Conservation (phyloP, 2,888 invertebrate genomes). For the Eupithecia inturbata region DNA sequence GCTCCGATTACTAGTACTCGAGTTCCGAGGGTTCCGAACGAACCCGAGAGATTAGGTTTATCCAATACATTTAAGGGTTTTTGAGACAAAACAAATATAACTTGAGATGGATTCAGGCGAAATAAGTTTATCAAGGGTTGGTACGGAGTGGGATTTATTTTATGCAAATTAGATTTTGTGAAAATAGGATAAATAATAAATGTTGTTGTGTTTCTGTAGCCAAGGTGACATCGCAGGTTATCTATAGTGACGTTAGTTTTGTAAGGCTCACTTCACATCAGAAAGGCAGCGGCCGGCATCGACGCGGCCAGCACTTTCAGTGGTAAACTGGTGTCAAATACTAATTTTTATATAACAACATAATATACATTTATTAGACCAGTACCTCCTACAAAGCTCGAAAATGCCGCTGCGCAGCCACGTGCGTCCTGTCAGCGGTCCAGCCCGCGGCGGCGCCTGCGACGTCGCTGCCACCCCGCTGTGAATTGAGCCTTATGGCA, state of each 20-base stretch:
- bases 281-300: neutral
- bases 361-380: too few relatives aligned
- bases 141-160: neutral
- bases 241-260: too few relatives aligned
- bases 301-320: neutral
- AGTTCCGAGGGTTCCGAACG: constrained; percentile 32
- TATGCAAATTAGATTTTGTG: constrained; percentile 1
- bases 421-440: too few relatives aligned
- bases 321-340: neutral
- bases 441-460: too few relatives aligned
- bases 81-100: constrained; percentile 21
- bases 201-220: neutral
- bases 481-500: neutral
- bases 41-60: constrained; percentile 25
- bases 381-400: too few relatives aligned
- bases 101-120: constrained; percentile 7
- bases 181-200: neutral
- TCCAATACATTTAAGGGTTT: constrained; percentile 6
- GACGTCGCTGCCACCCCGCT: neutral
- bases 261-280: neutral
- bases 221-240: neutral
- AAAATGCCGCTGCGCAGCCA: too few relatives aligned
- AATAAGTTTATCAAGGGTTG: neutral
- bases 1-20: constrained; percentile 41
- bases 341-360: too few relatives aligned